Conservation (phyloP, 1,140 invertebrate genomes). For the Macrobrachium nipponense region DNA sequence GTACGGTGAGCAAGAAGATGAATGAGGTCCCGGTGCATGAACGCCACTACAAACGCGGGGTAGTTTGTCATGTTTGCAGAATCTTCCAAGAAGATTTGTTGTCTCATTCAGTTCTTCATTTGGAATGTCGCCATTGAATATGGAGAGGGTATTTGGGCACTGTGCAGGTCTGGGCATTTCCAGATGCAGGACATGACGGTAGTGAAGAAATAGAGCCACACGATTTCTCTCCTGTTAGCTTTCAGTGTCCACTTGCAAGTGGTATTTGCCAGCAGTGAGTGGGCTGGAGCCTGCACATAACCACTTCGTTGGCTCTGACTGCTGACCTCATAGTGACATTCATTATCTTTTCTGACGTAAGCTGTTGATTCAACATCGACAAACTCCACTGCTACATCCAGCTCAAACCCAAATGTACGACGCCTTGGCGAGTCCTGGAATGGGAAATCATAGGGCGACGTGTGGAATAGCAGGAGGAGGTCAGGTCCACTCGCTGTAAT, state of each 20-base stretch:
- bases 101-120: slow-evolving; percentile 12
- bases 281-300: slow-evolving; percentile 58
- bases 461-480: slow-evolving; percentile 87
- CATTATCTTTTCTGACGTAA: slow-evolving; percentile 41
- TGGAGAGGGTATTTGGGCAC: slow-evolving; percentile 59
- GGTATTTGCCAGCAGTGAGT: slow-evolving; percentile 62
- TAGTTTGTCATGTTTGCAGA: slow-evolving; percentile 57
- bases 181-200: slow-evolving; percentile 55
- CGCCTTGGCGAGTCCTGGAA: slow-evolving; percentile 65
- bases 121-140: slow-evolving; percentile 43
- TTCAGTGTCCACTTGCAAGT: slow-evolving; percentile 59
- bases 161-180: slow-evolving; percentile 57
- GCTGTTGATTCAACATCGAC: slow-evolving; percentile 66
- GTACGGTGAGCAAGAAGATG: slow-evolving; percentile 50
- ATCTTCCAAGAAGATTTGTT: slow-evolving; percentile 40
- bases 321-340: slow-evolving; percentile 51
- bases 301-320: slow-evolving; percentile 58
- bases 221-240: slow-evolving; percentile 53
- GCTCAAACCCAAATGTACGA: slow-evolving; percentile 80
- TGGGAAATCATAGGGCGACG: slow-evolving; percentile 88
- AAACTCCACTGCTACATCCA: slow-evolving; percentile 84
- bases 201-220: slow-evolving; percentile 64
- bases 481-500: slow-evolving; percentile 87
- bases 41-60: slow-evolving; percentile 61
- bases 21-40: slow-evolving; percentile 50